Percentiles rank a stretch among this genome's conserved stretches.
Evolutionary conservation across 1,140 invertebrate species (phyloP).

Genomic region (Lasioglossum baleicum): DNA sequence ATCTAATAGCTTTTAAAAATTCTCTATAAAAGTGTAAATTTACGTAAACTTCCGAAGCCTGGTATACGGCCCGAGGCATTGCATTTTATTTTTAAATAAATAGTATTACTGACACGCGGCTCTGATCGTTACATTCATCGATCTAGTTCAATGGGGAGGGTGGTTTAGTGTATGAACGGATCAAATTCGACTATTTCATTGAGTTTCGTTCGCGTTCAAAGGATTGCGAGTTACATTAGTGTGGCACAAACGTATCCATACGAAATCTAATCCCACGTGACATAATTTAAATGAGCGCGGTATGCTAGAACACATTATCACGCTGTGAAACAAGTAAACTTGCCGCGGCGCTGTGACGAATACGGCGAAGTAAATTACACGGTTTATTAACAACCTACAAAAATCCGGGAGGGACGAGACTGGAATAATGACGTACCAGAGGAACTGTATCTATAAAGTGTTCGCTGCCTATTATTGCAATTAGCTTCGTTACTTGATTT

Average conservation of each 20-base stretch:
- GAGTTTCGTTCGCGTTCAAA: background rate
- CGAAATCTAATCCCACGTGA: slow-evolving; percentile 32
- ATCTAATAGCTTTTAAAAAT: too few species aligned
- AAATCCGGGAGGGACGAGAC: slow-evolving; percentile 7
- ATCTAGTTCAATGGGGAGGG: background rate
- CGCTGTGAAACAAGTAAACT: slow-evolving; percentile 13
- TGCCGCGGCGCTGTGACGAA: background rate
- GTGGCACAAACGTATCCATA: background rate
- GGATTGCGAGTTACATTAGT: background rate
- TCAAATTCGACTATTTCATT: background rate
- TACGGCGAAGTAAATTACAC: slow-evolving; percentile 19
- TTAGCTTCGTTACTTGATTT: slow-evolving; percentile 23
- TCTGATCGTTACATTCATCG: background rate
- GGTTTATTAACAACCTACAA: slow-evolving; percentile 14
- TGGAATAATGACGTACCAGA: slow-evolving; percentile 1
- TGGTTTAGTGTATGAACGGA: too few species aligned
- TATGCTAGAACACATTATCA: slow-evolving; percentile 12
- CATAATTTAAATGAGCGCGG: slow-evolving; percentile 35
- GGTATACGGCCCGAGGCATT: too few species aligned
- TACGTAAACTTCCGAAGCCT: too few species aligned
- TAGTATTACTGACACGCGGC: background rate
- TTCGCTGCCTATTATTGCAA: background rate
- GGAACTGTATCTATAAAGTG: slow-evolving; percentile 7
- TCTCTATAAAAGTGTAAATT: too few species aligned
- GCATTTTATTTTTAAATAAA: too few species aligned